Evolutionary conservation across 2,113 vertebrate genomes (phyloP).

Genomic region (Xiphias gladius): DNA sequence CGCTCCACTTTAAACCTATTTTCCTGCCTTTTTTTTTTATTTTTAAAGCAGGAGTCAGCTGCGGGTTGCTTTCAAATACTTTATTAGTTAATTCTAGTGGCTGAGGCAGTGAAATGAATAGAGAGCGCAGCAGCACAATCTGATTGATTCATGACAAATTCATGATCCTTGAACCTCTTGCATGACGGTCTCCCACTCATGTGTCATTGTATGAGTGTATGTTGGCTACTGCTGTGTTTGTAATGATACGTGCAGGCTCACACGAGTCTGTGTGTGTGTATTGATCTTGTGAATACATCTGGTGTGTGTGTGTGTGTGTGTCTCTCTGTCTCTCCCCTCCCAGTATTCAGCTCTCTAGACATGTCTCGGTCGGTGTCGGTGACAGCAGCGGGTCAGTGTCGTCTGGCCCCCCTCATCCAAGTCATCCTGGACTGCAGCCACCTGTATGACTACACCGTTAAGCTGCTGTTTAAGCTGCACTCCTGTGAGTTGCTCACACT

Average conservation of each 20-base stretch:
- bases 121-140: neutral
- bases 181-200: neutral
- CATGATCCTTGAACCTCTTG: neutral
- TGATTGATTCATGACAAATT: constrained; percentile 28
- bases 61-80: neutral
- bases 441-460: constrained; percentile 97
- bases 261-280: neutral
- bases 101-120: neutral
- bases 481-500: constrained; percentile 90
- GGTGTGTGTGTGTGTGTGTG: constrained; percentile 3
- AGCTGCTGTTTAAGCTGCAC: constrained; percentile 98
- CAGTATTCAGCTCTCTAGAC: constrained; percentile 97
- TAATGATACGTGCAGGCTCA: neutral
- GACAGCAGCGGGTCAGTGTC: constrained; percentile 94
- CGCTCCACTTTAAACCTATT: neutral
- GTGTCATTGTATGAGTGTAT: constrained; percentile 2
- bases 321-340: neutral
- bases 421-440: constrained; percentile 97
- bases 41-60: neutral
- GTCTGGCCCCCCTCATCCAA: constrained; percentile 96
- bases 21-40: neutral
- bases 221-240: constrained; percentile 13
- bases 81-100: constrained; percentile 16
- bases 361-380: constrained; percentile 98
- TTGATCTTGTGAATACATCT: neutral